Base-by-base conservation (phyloP, 2,797 vertebrate species). In the Odontamblyopus lacepedii region DNA sequence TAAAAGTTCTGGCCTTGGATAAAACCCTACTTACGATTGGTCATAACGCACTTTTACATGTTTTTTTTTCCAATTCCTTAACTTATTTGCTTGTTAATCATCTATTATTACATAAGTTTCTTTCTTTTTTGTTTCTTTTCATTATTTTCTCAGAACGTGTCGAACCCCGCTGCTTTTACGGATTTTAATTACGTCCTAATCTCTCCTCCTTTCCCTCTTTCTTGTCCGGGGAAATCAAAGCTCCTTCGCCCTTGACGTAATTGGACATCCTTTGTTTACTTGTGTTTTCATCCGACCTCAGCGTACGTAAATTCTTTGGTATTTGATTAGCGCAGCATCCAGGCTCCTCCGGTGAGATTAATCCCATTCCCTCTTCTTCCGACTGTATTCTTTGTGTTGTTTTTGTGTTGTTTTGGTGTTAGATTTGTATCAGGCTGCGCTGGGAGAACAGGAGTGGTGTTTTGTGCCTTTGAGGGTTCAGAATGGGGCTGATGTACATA, bases 391-490 rank as follows among this genome's bases (percentile, higher is more conserved):
- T 16, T 70, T 4, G 4, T 32, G 26, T 32, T 30, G 26, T 51
- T 51, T 76, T 61, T 57, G 7, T 30, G 55, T 56, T 0, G 7
- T 63, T 23, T 57, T 57, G 12, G 55, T 57, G 55, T n/a, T 4
- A 48, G 44, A 48, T 48, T 48, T 48, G 44, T 48, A 48, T 48
- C 12, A 9, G 5, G 5, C 75, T 77, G 75, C 77, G 76, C 51
- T 2, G 23, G 73, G 75, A 76, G 76, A 77, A 84, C 77, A 78
- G 70, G 70, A 59, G 0, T 59, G 64, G 0, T 59, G 64, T 76
- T 73, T 79, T 86, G 81, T 84, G 16, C 62, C 72, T 75, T 32
- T 78, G 71, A 38, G 70, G 77, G 83, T 88, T 84, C 78, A 64
- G 64, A 69, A 71, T 65, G 41, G 32, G 73, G 75, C 1, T 15